phyloP scores from a whole-genome alignment of 2,797 vertebrate genomes.

The Pangasius mekongensis region DNA sequence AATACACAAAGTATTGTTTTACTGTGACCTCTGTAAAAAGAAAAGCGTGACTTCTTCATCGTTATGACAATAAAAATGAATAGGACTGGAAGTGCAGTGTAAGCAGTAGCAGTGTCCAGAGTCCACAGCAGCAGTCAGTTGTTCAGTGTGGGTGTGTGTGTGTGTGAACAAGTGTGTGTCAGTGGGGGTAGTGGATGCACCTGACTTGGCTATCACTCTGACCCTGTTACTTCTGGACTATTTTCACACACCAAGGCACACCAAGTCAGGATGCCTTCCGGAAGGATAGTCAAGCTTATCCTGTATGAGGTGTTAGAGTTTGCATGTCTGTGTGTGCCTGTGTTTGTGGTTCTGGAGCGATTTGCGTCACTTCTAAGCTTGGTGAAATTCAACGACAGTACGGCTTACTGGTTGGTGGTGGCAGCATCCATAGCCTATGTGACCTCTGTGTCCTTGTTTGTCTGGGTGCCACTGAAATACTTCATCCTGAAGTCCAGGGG shows the following conservation, averaged over 20 bases:
- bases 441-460: conserved; percentile 77
- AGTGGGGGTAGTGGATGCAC: conserved; percentile 60
- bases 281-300: conserved; percentile 75
- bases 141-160: neutral
- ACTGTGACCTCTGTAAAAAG: conserved; percentile 64
- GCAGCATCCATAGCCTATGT: conserved; percentile 81
- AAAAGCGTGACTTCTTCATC: conserved; percentile 66
- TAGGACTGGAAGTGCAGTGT: conserved; percentile 68
- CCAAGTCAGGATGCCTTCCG: conserved; percentile 64
- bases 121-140: conserved; percentile 66
- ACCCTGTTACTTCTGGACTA: conserved; percentile 6
- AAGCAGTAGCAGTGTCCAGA: conserved; percentile 74
- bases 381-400: conserved; percentile 48
- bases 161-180: conserved; percentile 20
- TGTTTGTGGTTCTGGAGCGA: conserved; percentile 71
- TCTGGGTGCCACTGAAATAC: conserved; percentile 85
- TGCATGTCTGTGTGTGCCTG: conserved; percentile 66
- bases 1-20: neutral
- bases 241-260: conserved; percentile 28
- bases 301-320: conserved; percentile 79
- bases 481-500: conserved; percentile 69
- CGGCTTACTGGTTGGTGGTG: conserved; percentile 81
- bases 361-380: conserved; percentile 68
- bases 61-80: conserved; percentile 70
- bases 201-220: conserved; percentile 39